Conservation (phyloP, 2,113 vertebrate genomes). For the Chaetorhynchus papuensis region DNA sequence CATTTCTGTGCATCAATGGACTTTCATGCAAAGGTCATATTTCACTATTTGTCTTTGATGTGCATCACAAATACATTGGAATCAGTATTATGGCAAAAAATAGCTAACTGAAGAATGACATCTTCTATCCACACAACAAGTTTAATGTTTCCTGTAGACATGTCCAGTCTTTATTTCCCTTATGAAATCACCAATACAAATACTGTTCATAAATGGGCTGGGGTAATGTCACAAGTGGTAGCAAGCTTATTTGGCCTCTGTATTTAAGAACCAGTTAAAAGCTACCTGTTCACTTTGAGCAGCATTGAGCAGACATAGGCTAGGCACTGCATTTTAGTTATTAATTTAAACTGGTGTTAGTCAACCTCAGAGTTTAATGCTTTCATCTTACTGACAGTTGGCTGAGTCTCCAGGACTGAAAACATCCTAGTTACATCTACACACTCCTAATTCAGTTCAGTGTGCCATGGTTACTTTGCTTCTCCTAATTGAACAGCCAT, state of each 20-base stretch:
- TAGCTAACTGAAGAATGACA: background rate
- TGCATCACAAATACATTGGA: background rate
- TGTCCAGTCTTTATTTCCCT: background rate
- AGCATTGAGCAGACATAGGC: background rate
- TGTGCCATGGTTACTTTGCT: background rate
- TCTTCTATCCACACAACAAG: background rate
- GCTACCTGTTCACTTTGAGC: background rate
- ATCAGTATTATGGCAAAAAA: background rate
- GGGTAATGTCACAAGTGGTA: background rate
- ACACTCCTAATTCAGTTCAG: background rate
- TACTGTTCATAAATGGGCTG: background rate
- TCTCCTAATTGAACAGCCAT: background rate
- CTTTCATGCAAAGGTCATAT: background rate
- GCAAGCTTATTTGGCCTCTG: background rate
- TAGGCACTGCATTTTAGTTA: background rate
- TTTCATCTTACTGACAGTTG: background rate
- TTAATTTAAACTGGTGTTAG: background rate
- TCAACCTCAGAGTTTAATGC: background rate
- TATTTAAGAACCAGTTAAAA: background rate
- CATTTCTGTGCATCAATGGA: background rate
- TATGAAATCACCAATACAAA: background rate
- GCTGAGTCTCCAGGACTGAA: background rate
- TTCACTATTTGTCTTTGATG: background rate
- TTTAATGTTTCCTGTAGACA: background rate
- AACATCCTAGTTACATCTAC: background rate